Base-by-base conservation (phyloP, 2,888 invertebrate genomes). In the Ochropleura leucogaster region DNA sequence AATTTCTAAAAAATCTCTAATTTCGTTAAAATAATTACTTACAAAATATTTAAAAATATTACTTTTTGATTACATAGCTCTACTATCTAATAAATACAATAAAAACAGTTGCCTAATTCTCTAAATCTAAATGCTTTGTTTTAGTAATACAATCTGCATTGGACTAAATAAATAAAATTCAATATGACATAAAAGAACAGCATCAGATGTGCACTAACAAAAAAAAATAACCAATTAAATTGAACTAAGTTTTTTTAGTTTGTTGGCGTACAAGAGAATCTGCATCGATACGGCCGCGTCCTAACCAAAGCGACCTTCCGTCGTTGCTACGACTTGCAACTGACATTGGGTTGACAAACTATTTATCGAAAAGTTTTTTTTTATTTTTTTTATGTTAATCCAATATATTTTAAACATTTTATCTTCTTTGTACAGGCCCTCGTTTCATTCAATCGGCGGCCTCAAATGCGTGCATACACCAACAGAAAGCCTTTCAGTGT, bases 1-100 rank as follows among this genome's bases (percentile, higher is more conserved):
- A 42, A 8, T 18, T 69, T 16, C 60, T 73, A 72, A 63, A 3
- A 42, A 72, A 72, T 72, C 70, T 72, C 53, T 20, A 72, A 62
- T 74, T 74, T 73, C 62, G 62, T 62, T 53, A 20, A 72, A 8
- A 53, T 72, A 2, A 20, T 57, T 20, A 57, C 68, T 30, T 67
- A 55, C 18, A 5, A 53, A 53, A 14, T 18, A n/a, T n/a, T 62
- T 49, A 49, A 49, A 49, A 16, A 49, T 49, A 49, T 49, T 49
- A 49, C 16, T 49, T 16, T 49, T 2, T 49, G 49, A 49, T 49
- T 16, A 49, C 14, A 49, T 49, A 14, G 49, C 16, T 49, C 49
- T 49, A 6, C 16, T 14, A 49, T 49, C 49, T 49, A 49, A 9
- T 16, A 49, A 49, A 49, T 49, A n/a, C n/a, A 49, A 47, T 16